phyloP scores from a whole-genome alignment of 2,797 vertebrate species.

The Poecilia velifera region DNA sequence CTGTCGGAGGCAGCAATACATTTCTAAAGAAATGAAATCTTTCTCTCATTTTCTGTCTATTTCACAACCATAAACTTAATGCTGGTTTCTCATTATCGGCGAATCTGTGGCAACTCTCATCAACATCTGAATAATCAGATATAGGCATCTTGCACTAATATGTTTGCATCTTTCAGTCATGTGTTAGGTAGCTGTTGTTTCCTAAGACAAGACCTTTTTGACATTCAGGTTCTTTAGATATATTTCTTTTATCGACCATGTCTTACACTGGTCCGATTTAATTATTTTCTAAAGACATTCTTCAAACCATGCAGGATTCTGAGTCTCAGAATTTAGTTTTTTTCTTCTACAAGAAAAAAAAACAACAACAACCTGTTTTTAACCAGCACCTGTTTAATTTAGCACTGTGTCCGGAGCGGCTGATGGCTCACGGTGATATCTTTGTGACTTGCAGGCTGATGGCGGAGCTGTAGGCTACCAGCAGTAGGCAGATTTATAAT shows the following conservation, averaged over 20 bases:
- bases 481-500: conserved; percentile 79
- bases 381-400: conserved; percentile 72
- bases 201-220: background rate
- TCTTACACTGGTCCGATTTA: background rate
- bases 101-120: background rate
- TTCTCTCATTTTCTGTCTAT: background rate
- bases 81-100: background rate
- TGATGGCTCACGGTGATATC: conserved; percentile 55
- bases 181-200: background rate
- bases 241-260: background rate
- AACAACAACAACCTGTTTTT: conserved; percentile 40
- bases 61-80: background rate
- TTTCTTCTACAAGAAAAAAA: conserved; percentile 31
- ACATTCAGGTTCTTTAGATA: background rate
- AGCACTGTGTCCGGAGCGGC: conserved; percentile 54
- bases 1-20: background rate
- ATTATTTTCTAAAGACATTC: background rate
- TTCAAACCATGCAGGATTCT: conserved; percentile 9
- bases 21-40: background rate
- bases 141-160: background rate
- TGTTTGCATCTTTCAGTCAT: background rate
- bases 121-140: background rate
- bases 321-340: conserved; percentile 46
- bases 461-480: conserved; percentile 73
- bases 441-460: conserved; percentile 68